Conservation (phyloP, 2,113 vertebrate genomes). For the Myotis davidii region DNA sequence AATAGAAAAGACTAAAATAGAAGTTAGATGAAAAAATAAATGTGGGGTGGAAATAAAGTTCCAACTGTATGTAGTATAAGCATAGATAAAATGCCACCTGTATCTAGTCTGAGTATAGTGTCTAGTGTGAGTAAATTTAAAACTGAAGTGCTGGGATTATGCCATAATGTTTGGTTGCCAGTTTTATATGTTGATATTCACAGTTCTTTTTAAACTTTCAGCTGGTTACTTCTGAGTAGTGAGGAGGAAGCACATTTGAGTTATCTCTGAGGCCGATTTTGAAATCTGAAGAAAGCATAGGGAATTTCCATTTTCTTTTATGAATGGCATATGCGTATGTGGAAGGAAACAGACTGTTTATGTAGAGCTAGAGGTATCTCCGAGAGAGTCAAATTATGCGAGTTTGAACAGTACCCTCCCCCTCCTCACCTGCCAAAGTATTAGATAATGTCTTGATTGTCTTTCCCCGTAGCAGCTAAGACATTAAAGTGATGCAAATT, state of each 20-base stretch:
- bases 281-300: slow-evolving; percentile 24
- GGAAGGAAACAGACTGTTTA: background rate
- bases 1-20: background rate
- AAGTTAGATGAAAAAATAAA: background rate
- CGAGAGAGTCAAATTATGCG: background rate
- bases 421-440: background rate
- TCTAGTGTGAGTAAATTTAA: background rate
- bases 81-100: background rate
- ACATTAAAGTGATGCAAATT: background rate
- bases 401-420: background rate
- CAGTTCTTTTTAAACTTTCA: background rate
- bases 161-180: background rate
- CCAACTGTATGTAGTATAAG: background rate
- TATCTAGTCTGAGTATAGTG: background rate
- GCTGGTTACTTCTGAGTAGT: background rate
- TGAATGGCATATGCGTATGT: background rate
- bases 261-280: background rate
- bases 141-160: background rate
- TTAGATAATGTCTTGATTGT: background rate
- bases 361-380: too few species aligned
- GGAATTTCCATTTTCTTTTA: background rate
- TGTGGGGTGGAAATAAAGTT: background rate
- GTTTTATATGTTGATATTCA: slow-evolving; percentile 5
- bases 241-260: background rate
- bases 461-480: background rate